Conservation (phyloP, 2,113 vertebrate species). For the Nettapus auritus region DNA sequence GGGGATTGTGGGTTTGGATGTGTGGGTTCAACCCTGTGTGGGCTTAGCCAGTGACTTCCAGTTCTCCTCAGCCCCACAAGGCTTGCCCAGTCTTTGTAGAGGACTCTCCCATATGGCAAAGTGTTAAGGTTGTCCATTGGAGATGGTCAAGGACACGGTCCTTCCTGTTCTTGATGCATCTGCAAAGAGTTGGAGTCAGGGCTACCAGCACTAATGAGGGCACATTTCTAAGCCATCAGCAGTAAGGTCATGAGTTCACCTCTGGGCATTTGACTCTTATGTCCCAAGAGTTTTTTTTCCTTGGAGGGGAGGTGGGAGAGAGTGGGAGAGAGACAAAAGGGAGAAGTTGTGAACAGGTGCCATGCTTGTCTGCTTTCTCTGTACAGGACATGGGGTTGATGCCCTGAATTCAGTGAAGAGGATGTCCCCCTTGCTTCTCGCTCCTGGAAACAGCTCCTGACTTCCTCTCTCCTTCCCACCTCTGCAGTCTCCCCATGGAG, state of each 20-base stretch:
- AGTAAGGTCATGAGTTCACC: not conserved
- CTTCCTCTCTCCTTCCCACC: not conserved
- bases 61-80: not conserved
- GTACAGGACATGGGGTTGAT: not conserved
- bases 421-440: accelerated
- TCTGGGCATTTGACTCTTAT: not conserved
- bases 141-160: not conserved
- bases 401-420: not conserved
- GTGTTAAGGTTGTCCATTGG: not conserved
- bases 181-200: not conserved
- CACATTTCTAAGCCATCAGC: not conserved
- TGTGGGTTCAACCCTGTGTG: not conserved
- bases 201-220: not conserved
- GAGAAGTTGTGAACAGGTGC: not conserved
- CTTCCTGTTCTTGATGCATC: not conserved
- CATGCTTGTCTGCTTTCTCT: no score
- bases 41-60: not conserved
- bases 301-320: not conserved
- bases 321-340: not conserved
- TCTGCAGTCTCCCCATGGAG: not conserved
- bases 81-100: not conserved
- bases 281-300: not conserved
- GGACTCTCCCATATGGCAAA: not conserved
- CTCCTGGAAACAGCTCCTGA: not conserved
- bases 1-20: not conserved